Conservation (phyloP, 2,888 invertebrate genomes). For the Cryptocephalus primarius region DNA sequence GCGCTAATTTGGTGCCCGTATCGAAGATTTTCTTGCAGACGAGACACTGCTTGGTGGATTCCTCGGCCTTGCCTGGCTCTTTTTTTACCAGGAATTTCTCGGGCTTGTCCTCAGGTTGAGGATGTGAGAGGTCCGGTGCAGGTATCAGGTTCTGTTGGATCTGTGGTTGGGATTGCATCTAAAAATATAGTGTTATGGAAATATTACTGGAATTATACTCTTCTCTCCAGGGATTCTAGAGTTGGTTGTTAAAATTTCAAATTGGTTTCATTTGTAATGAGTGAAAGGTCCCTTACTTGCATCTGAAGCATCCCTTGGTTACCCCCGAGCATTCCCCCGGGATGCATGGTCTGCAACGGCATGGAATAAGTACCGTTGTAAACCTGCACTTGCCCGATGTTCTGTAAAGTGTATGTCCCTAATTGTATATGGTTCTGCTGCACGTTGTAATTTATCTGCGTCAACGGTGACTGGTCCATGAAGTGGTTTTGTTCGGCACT, state of each 20-base stretch:
- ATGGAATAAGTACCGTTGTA: constrained; percentile 30
- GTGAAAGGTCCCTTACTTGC: constrained; percentile 3
- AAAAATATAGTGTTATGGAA: neutral
- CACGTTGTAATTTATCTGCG: constrained; percentile 29
- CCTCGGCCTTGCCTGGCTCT: constrained; percentile 9
- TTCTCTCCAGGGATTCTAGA: too few species aligned
- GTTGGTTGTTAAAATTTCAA: too few species aligned
- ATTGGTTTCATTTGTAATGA: too few species aligned
- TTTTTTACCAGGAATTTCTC: constrained; percentile 4
- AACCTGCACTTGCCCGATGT: constrained; percentile 28
- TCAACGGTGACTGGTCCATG: constrained; percentile 20
- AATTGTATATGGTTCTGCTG: constrained; percentile 26
- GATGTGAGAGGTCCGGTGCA: too few species aligned
- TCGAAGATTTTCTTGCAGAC: constrained; percentile 34
- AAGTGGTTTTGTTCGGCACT: constrained; percentile 22
- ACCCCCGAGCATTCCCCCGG: constrained; percentile 6
- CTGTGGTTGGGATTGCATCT: constrained; percentile 7
- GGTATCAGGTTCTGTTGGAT: constrained; percentile 9
- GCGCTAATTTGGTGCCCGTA: constrained; percentile 16
- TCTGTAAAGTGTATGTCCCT: constrained; percentile 24
- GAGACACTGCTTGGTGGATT: constrained; percentile 28
- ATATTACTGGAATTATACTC: too few species aligned
- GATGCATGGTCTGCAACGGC: constrained; percentile 24
- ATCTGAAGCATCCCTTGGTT: constrained; percentile 10
- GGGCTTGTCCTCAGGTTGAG: too few species aligned